Evolutionary conservation across 1,140 invertebrate genomes (phyloP).

Genomic region (Leptopilina clavipes): DNA sequence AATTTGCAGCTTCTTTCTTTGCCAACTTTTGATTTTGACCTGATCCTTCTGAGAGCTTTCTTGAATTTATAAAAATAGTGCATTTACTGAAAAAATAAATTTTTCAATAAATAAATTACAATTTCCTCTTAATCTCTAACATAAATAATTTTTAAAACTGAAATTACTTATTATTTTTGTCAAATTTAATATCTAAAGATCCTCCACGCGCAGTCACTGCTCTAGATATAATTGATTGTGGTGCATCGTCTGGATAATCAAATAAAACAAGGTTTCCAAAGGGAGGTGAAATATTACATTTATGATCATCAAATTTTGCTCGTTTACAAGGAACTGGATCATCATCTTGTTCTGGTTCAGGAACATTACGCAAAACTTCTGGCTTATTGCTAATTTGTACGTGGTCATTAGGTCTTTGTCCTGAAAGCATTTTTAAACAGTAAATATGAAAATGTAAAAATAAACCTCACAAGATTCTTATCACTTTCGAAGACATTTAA

Average conservation of each 20-base stretch:
- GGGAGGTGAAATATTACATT: slow-evolving; percentile 36
- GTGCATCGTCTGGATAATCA: slow-evolving; percentile 59
- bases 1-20: slow-evolving; percentile 69
- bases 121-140: neutral
- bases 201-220: slow-evolving; percentile 54
- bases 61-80: slow-evolving; percentile 65
- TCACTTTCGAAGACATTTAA: slow-evolving; percentile 2
- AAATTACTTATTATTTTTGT: slow-evolving; percentile 32
- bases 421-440: slow-evolving; percentile 35
- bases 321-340: slow-evolving; percentile 50
- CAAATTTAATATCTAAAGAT: slow-evolving; percentile 49
- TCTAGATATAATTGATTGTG: slow-evolving; percentile 56
- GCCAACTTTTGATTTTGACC: slow-evolving; percentile 68
- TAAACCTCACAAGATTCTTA: neutral
- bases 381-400: slow-evolving; percentile 40
- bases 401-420: slow-evolving; percentile 42
- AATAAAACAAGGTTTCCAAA: slow-evolving; percentile 64
- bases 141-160: slow-evolving; percentile 15
- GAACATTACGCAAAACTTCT: slow-evolving; percentile 30
- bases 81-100: slow-evolving; percentile 55
- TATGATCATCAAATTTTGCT: slow-evolving; percentile 46
- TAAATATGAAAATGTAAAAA: neutral
- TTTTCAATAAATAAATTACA: slow-evolving; percentile 33
- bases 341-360: neutral
- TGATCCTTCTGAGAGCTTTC: slow-evolving; percentile 59